These are phyloP conservation scores for Percopsis transmontana DNA, from an alignment of 2,113 vertebrate genomes.

Conservation along the genomic window DNA sequence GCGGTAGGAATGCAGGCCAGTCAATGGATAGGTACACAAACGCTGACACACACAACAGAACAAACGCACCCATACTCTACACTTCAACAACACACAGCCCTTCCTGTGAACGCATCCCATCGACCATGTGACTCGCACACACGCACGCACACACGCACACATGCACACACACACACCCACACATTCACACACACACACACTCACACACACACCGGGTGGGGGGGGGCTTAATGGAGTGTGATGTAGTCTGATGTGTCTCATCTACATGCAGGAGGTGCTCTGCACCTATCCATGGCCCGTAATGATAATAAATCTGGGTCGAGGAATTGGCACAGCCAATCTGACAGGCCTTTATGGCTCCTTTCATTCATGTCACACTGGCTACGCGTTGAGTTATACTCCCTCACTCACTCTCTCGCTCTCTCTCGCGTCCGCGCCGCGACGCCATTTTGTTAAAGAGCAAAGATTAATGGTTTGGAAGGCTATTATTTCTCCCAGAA, in stretches of 20 bases:
- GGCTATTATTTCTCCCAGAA: conserved; percentile 46
- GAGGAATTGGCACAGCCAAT: conserved; percentile 64
- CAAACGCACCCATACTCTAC: neutral
- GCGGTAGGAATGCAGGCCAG: too few species aligned
- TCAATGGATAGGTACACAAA: too few species aligned
- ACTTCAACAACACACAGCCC: neutral
- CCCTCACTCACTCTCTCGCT: conserved; percentile 16
- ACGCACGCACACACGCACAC: neutral
- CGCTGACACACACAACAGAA: neutral
- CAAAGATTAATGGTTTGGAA: conserved; percentile 55
- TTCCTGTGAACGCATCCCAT: neutral
- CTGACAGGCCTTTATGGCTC: conserved; percentile 71
- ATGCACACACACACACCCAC: conserved; percentile 13
- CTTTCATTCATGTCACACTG: conserved; percentile 53
- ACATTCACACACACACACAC: conserved; percentile 3
- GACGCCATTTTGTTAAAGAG: conserved; percentile 1
- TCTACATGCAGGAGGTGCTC: conserved; percentile 63
- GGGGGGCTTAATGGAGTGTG: conserved; percentile 66
- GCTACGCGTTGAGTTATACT: conserved; percentile 43
- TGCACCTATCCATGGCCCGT: conserved; percentile 36
- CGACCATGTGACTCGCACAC: neutral
- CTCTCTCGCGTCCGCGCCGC: conserved; percentile 20
- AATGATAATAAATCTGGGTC: conserved; percentile 67
- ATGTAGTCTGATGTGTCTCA: conserved; percentile 66
- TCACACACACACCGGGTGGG: conserved; percentile 27